phyloP scores from a whole-genome alignment of 2,888 invertebrate species.

The Cryptocephalus moraei region DNA sequence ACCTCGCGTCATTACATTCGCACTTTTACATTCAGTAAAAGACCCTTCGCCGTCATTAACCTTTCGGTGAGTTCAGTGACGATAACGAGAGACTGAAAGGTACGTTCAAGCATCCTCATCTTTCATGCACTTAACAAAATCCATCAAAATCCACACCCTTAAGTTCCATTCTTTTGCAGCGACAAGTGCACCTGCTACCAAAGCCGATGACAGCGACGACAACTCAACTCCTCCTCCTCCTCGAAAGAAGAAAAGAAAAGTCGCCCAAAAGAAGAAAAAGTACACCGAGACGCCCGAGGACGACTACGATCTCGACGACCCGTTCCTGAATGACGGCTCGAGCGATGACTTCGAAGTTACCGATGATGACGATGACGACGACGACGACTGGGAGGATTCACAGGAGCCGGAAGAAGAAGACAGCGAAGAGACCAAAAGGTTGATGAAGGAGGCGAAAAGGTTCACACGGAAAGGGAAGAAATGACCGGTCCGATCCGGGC shows the following conservation, averaged over 20 bases:
- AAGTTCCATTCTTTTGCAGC: no score
- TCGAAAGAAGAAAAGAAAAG: slow-evolving; percentile 1
- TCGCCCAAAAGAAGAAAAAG: slow-evolving; percentile 4
- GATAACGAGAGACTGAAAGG: no score
- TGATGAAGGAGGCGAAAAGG: slow-evolving; percentile 14
- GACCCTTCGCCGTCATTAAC: no score
- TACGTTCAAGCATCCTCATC: no score
- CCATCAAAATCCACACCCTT: no score
- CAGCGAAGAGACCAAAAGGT: slow-evolving; percentile 11
- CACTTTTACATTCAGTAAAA: no score
- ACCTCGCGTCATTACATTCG: no score
- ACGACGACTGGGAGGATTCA: slow-evolving; percentile 16
- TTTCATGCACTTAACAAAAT: no score
- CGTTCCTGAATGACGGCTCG: slow-evolving; percentile 16
- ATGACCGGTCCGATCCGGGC: no score
- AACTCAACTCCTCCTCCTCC: not conserved
- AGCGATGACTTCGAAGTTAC: slow-evolving; percentile 17
- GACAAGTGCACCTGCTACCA: no score
- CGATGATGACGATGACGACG: slow-evolving; percentile 9
- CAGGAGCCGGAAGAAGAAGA: slow-evolving; percentile 10
- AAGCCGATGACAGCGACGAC: not conserved
- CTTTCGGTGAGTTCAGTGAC: no score
- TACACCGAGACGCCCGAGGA: slow-evolving; percentile 11
- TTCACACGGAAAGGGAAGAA: slow-evolving; percentile 7
- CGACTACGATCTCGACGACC: slow-evolving; percentile 16